Base-by-base conservation (phyloP, 2,888 invertebrate species). In the Camponotus fellah region DNA sequence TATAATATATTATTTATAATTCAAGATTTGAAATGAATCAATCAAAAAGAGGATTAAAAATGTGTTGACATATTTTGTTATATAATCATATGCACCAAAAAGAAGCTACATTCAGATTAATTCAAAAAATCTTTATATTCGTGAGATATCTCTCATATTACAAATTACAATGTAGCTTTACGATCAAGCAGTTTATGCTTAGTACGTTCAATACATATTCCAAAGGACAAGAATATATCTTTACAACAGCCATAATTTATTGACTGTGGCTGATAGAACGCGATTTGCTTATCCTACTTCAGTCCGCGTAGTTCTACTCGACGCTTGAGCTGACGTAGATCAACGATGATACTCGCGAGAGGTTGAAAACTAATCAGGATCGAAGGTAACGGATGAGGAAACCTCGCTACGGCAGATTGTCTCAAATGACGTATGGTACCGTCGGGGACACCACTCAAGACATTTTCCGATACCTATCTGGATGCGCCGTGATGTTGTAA, bases 331-430 rank as follows among this genome's bases (percentile, higher is more conserved):
- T 58, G 85, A 86, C 80, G 87, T 83, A 88, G 88, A 88, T 88
- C 89, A 87, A 84, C 85, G 82, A 69, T 56, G 86, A 85, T 77
- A 83, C 76, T 80, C 85, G 79, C 72, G 85, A 83, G 76, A 75
- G 65, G 56, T 82, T 86, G 84, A 88, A 87, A 91, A 89, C 89
- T 91, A 91, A 92, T 91, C 91, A 88, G 85, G 90, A 89, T 91
- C 88, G 91, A 92, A 91, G 91, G 82, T 92, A 92, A 91, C 88
- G 86, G 87, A 91, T 85, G 88, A 90, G 83, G 62, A 83, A 84
- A 87, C 83, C 81, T 58, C 34, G 81, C 80, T 26, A 72, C 74
- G 76, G 74, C 83, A 84, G 87, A 88, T 86, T 80, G 68, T 83
- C 77, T 65, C 60, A 81, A 76, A 87, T 88, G 86, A 87, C 85